A percentile compares a stretch with the other conserved stretches of the same genome.
These are phyloP conservation scores for Corythornis madagascariensis DNA, from an alignment of 2,113 vertebrate genomes.

Conservation along the genomic window DNA sequence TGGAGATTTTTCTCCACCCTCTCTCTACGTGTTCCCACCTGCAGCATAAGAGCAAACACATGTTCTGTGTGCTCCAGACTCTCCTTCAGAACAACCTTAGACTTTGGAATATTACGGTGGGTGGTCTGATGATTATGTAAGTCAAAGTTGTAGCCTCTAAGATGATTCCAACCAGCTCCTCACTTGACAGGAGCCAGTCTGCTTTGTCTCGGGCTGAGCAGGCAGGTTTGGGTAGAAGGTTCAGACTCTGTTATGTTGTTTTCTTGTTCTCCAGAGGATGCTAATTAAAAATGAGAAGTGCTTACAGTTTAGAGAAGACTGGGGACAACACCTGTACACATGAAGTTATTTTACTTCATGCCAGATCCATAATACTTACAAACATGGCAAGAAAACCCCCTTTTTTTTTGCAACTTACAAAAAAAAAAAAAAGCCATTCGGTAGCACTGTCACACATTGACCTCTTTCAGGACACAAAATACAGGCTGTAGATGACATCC, in stretches of 20 bases:
- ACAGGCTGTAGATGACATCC: neutral
- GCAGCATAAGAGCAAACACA: neutral
- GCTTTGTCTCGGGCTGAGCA: neutral
- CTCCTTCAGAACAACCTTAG: neutral
- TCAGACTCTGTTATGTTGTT: neutral
- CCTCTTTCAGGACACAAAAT: neutral
- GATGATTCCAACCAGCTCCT: neutral
- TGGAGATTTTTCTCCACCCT: neutral
- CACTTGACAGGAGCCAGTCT: neutral
- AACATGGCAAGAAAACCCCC: rapidly evolving
- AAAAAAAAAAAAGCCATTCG: neutral
- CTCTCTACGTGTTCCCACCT: neutral
- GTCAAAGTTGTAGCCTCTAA: neutral
- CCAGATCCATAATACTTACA: neutral
- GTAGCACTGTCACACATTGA: neutral
- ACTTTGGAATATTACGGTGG: neutral
- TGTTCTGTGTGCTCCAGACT: neutral
- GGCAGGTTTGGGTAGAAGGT: neutral
- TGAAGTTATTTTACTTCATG: neutral
- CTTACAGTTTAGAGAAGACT: neutral
- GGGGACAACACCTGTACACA: neutral
- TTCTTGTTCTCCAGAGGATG: neutral
- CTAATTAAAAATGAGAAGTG: neutral
- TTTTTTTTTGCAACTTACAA: neutral
- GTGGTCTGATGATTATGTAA: neutral